Evolutionary conservation across 2,797 vertebrate species (phyloP), one percentile per base, ranked within the genome.

Genomic region (Adrianichthys oophorus): DNA sequence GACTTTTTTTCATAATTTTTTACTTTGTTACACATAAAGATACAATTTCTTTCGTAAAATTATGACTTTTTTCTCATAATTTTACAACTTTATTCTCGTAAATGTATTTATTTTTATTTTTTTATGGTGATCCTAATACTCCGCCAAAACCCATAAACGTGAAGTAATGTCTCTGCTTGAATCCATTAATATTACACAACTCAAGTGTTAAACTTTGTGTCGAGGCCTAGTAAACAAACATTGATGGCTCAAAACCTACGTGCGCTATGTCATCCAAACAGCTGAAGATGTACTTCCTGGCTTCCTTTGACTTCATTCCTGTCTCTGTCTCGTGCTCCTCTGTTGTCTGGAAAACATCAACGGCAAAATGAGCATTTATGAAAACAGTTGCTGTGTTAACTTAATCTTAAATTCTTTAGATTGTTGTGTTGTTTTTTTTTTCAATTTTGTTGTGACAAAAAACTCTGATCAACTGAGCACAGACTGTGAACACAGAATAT

Each of bases 281-380:
- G 93, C 92, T 96, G 93, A 99, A 99, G 92, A 99, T 98, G 90
- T 98, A 99, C 93, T 99, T 99, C 79, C 98, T 93, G 73, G 98
- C 96, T 92, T 99, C 98, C 90, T 99, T 99, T 85, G 98, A 99
- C 85, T 99, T 99, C 95, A 99, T 98, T 75, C 95, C 95, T 15
- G 96, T 99, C 90, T 98, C 98, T 1, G 93, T 89, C 86, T 99
- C 97, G 0, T 99, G 97, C 56, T 98, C 97, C 85, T 99, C 97
- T 85, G 97, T 94, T 71, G 97, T 95, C 98, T 99, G 75, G 23
- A 73, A 41, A 60, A 57, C 49, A 47, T 68, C 4, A 56, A 58
- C 45, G 16, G 1, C 4, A 43, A 63, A 4, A 54, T 41, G 4
- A 21, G 13, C 70, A 70, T 48, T 47, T 16, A 47, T 7, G 15